phyloP scores from a whole-genome alignment of 2,113 vertebrate genomes.

The Seriola rivoliana region DNA sequence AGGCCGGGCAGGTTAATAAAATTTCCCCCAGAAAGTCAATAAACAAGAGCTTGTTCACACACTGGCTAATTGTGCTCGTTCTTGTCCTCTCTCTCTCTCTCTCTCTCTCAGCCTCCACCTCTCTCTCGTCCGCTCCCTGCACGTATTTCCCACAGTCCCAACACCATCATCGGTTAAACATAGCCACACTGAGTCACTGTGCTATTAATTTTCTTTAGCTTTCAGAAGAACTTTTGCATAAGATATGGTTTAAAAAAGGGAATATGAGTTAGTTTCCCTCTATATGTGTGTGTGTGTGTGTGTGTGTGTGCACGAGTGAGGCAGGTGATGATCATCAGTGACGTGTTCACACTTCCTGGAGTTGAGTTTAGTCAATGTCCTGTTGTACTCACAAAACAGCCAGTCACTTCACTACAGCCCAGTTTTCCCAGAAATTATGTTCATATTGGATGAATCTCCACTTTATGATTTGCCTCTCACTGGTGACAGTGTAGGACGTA shows the following conservation, averaged over 20 bases:
- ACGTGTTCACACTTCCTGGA: constrained; percentile 32
- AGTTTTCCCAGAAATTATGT: neutral
- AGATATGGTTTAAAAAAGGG: constrained; percentile 13
- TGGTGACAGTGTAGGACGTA: neutral
- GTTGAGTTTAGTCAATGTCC: constrained; percentile 56
- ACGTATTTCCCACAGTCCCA: constrained; percentile 10
- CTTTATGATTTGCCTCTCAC: neutral
- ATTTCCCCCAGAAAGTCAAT: constrained; percentile 84
- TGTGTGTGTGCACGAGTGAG: constrained; percentile 2
- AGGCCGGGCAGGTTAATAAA: constrained; percentile 84
- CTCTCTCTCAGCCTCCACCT: constrained; percentile 16
- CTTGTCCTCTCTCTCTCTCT: constrained; percentile 30
- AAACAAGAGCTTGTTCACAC: constrained; percentile 87
- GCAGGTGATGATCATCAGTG: constrained; percentile 9
- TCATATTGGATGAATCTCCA: constrained; percentile 5
- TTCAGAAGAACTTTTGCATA: constrained; percentile 26
- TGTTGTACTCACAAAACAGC: constrained; percentile 69
- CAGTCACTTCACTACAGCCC: neutral
- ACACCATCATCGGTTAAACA: constrained; percentile 12
- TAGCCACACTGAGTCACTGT: neutral
- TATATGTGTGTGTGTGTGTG: no score
- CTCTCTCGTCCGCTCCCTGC: neutral
- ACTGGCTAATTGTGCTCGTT: constrained; percentile 82
- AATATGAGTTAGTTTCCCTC: constrained; percentile 6
- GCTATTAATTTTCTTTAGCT: constrained; percentile 5